Percentiles rank a stretch among this genome's conserved stretches.
Conservation (phyloP, 2,113 vertebrate genomes). For the Tricholaema leucomelas region DNA sequence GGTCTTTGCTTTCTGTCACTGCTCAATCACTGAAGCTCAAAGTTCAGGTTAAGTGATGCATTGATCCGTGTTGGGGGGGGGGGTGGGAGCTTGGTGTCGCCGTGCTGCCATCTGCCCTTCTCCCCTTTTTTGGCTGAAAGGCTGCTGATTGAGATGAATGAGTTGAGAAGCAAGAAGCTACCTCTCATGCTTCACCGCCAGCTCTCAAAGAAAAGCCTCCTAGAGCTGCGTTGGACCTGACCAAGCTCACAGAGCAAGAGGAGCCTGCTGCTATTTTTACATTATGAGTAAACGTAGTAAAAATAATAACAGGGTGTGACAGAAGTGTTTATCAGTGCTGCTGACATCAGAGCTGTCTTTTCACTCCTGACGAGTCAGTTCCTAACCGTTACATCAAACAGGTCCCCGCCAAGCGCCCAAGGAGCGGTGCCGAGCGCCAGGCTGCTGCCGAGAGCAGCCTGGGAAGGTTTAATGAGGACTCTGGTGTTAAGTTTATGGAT, state of each 20-base stretch:
- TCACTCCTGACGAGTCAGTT: slow-evolving; percentile 57
- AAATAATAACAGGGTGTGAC: slow-evolving; percentile 74
- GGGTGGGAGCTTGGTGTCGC: neutral
- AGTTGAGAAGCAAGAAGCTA: slow-evolving; percentile 13
- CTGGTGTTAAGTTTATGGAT: slow-evolving; percentile 36
- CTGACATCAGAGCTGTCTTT: slow-evolving; percentile 61
- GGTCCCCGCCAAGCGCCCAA: slow-evolving; percentile 59
- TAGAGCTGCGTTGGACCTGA: slow-evolving; percentile 47
- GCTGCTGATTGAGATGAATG: slow-evolving; percentile 70
- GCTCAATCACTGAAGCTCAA: neutral
- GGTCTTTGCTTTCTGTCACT: neutral
- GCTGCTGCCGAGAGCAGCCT: neutral
- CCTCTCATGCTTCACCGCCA: slow-evolving; percentile 40
- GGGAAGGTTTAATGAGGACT: slow-evolving; percentile 33
- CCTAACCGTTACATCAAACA: slow-evolving; percentile 73
- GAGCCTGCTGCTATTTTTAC: slow-evolving; percentile 76
- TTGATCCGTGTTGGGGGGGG: neutral
- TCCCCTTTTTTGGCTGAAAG: slow-evolving; percentile 25
- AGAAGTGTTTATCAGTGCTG: slow-evolving; percentile 64
- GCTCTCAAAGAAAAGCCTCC: slow-evolving; percentile 45
- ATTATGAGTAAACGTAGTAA: slow-evolving; percentile 77
- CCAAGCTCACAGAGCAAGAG: slow-evolving; percentile 70
- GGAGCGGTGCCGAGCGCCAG: neutral
- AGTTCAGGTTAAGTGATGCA: neutral
- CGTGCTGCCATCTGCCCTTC: slow-evolving; percentile 10